Evolutionary conservation across 2,113 vertebrate species (phyloP), one percentile per base, ranked within the genome.

Genomic region (Furnarius figulus): DNA sequence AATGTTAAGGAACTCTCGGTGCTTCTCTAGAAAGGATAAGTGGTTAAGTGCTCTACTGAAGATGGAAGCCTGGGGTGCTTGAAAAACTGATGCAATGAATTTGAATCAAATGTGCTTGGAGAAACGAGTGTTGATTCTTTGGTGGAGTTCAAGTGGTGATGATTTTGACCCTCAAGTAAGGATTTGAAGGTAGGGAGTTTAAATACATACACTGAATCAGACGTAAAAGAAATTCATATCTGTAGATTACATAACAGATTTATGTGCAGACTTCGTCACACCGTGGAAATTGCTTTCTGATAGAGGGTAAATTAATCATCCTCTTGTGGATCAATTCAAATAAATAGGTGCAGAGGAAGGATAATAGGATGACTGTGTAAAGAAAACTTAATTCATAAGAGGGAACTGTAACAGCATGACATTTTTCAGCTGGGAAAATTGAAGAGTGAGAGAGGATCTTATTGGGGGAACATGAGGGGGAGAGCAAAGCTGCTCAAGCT

Each of bases 341-440:
- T 84, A 92, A 94, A 95, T 85, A 91, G 81, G 65, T 91, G 87
- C 87, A 95, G 92, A 94, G 87, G 61, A 71, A 94, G 79, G 58
- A 56, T 95, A 95, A 79, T 85, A 85, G 70, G 73, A 79, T 94
- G 66, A 82, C 47, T 89, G 40, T 72, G 58, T 89, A 65, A 87
- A 82, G 79, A 68, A 82, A 93, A 88, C 61, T 63, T 93, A 77
- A 53, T 89, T 85, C 39, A 10, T 80, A 58, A 75, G 81, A 44
- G 52, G 58, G 39, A 93, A 72, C 61, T 82, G 58, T 61, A 93
- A 66, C 28, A 88, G 75, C 79, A 39, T 80, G 83, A 67, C 10
- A 11, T 76, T 80, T 93, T 92, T 86, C 37, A 25, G 63, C 33
- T 53, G 21, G 72, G 79, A 77, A 90, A 95, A 88, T 19, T 49